Evolutionary conservation across 2,113 vertebrate species (phyloP).

Genomic region (Columba livia): DNA sequence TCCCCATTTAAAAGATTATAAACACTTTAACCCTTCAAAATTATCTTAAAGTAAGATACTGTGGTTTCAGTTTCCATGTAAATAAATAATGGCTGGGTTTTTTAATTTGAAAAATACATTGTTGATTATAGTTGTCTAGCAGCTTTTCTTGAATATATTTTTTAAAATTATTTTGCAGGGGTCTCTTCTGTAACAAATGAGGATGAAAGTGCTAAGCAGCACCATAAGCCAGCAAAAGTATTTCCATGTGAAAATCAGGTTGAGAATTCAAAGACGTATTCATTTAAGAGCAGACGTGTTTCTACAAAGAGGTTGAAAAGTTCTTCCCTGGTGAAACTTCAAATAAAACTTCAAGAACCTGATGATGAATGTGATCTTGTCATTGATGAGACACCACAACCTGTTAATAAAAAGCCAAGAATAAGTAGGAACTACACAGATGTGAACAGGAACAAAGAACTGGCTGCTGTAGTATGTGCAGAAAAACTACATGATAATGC

Average conservation of each 20-base stretch:
- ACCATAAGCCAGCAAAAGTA: not conserved
- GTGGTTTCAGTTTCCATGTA: not conserved
- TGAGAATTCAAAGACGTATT: not conserved
- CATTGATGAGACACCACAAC: constrained; percentile 68
- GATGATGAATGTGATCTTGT: constrained; percentile 72
- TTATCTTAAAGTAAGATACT: not conserved
- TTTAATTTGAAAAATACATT: constrained; percentile 58
- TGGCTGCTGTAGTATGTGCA: not conserved
- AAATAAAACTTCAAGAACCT: constrained; percentile 62
- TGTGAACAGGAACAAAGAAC: not conserved
- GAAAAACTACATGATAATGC: not conserved
- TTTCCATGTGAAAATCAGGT: not conserved
- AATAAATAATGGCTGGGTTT: not conserved
- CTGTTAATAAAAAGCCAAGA: constrained; percentile 35
- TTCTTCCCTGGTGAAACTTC: not conserved
- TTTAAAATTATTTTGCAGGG: constrained; percentile 76
- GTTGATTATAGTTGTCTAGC: constrained; percentile 71
- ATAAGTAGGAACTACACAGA: not conserved
- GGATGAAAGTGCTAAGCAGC: not conserved
- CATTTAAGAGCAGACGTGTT: not conserved
- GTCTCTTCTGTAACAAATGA: not conserved
- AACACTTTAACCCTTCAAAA: not conserved
- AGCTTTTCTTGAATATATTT: constrained; percentile 77
- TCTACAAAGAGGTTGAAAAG: not conserved
- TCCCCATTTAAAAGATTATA: not conserved